Conservation (phyloP, 35 echinoderm and acorn worm genomes). For the Heliocidaris erythrogramma region DNA sequence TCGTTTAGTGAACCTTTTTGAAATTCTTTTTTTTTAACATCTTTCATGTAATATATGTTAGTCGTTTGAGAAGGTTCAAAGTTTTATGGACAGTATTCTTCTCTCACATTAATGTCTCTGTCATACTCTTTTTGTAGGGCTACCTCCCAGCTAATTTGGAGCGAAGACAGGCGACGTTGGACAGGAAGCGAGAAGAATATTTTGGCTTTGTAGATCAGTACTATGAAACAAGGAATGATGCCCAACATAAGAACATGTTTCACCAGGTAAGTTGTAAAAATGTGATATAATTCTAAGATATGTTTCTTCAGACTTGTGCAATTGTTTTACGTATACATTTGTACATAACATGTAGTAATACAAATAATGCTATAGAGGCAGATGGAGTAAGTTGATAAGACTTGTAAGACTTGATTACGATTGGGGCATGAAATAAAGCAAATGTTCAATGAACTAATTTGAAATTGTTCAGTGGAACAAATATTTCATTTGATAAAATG, state of each 20-base stretch:
- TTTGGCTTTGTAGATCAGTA: slow-evolving; percentile 98
- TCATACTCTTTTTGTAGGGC: slow-evolving; percentile 60
- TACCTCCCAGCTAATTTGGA: slow-evolving; percentile 94
- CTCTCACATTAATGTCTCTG: background rate
- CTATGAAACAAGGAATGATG: slow-evolving; percentile 90
- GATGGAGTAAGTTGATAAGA: too few species aligned
- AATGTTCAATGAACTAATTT: too few species aligned
- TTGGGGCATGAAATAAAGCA: too few species aligned
- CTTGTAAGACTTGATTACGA: too few species aligned
- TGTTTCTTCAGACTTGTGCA: background rate
- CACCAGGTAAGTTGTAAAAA: slow-evolving; percentile 72
- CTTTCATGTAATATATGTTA: too few species aligned
- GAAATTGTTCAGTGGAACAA: too few species aligned
- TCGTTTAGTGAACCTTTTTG: too few species aligned
- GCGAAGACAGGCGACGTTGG: slow-evolving; percentile 73
- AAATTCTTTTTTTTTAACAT: too few species aligned
- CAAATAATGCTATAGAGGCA: too few species aligned
- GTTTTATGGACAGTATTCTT: background rate
- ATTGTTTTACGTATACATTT: background rate
- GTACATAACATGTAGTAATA: background rate
- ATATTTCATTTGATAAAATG: too few species aligned
- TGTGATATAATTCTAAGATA: too few species aligned
- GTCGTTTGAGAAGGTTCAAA: too few species aligned
- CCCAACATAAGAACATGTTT: slow-evolving; percentile 87
- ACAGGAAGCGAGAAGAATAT: slow-evolving; percentile 93